These are phyloP conservation scores for Amazona vittata DNA, from an alignment of 2,113 vertebrate genomes.

Conservation along the genomic window DNA sequence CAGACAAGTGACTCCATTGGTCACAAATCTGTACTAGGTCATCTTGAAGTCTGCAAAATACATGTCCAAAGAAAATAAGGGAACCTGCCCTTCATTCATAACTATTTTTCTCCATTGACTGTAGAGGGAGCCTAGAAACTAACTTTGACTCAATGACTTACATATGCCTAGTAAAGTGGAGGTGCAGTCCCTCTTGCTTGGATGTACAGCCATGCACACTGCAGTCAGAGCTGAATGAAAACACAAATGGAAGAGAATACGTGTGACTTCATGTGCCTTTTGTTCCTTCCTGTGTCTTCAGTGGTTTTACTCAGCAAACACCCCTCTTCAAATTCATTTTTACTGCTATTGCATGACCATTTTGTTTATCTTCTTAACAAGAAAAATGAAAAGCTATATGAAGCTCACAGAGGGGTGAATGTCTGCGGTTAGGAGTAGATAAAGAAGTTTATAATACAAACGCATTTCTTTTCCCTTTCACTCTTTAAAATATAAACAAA, in stretches of 20 bases:
- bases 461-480: not conserved
- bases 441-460: not conserved
- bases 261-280: not conserved
- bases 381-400: not conserved
- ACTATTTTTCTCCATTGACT: slow-evolving; percentile 12
- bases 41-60: not conserved
- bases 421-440: not conserved
- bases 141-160: not conserved
- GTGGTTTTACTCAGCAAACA: not conserved
- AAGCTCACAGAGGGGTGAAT: fast-evolving
- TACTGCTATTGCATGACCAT: not conserved
- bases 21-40: not conserved
- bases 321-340: not conserved
- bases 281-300: not conserved
- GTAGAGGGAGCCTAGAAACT: slow-evolving; percentile 62
- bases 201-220: not conserved
- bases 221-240: not conserved
- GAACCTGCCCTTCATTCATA: not conserved
- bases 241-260: not conserved
- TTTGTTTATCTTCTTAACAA: not conserved
- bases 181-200: not conserved
- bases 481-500: not conserved
- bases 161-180: not conserved
- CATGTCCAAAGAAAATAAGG: not conserved
- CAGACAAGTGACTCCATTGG: not conserved